Evolutionary conservation across 2,888 invertebrate species (phyloP).

Genomic region (Ganaspis brasiliensis): DNA sequence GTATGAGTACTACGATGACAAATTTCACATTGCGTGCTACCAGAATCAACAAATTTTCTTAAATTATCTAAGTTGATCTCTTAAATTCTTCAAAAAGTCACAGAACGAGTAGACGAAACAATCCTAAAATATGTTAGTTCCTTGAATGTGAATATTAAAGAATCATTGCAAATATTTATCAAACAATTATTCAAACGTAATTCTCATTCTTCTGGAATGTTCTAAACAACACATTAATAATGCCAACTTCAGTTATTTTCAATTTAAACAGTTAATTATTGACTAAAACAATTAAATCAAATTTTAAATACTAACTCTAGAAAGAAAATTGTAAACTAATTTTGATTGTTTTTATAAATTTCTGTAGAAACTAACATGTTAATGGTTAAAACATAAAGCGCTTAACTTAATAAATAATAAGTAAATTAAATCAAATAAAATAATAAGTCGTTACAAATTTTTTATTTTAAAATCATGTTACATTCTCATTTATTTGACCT

Average conservation of each 20-base stretch:
- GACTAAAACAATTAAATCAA: constrained; percentile 45
- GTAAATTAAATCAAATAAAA: no score
- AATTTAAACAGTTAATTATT: constrained; percentile 13
- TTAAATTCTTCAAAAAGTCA: constrained; percentile 4
- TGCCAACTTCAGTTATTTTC: constrained; percentile 43
- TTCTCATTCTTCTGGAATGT: constrained; percentile 8
- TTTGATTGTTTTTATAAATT: no score
- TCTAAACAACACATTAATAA: neutral
- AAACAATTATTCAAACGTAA: constrained; percentile 62
- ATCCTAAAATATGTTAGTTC: neutral
- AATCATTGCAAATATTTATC: constrained; percentile 70
- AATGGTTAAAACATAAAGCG: no score
- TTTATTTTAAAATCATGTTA: no score
- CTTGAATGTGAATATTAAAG: constrained; percentile 43
- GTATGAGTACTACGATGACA: neutral
- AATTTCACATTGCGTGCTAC: constrained; percentile 30
- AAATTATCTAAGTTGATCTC: constrained; percentile 22
- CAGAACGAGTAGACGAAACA: constrained; percentile 33
- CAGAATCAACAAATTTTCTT: constrained; percentile 28
- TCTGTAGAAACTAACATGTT: no score
- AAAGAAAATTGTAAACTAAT: neutral
- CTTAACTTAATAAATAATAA: no score
- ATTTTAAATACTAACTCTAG: no score
- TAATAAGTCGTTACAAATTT: no score
- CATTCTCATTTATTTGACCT: no score